These are phyloP conservation scores for Solen grandis DNA, from an alignment of 1,140 invertebrate genomes.

Conservation along the genomic window DNA sequence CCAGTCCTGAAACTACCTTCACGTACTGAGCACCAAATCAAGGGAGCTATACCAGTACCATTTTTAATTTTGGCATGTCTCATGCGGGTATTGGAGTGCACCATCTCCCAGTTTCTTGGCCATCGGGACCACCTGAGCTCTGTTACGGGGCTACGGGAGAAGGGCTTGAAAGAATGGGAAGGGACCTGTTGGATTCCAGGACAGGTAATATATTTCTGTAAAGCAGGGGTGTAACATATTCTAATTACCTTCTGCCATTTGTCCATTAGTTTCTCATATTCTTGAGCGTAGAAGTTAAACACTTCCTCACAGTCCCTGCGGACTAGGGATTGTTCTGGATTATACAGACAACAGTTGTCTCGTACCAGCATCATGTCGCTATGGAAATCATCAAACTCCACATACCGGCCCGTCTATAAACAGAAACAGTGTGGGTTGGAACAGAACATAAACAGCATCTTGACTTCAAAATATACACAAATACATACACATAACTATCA, in stretches of 20 bases:
- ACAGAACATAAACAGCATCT: too few species aligned
- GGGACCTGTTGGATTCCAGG: background rate
- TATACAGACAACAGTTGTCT: slow-evolving; percentile 79
- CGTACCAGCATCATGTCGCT: slow-evolving; percentile 78
- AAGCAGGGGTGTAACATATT: background rate
- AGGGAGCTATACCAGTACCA: background rate
- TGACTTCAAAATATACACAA: too few species aligned
- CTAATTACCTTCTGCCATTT: slow-evolving; percentile 71
- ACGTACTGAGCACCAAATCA: too few species aligned
- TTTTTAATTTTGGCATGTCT: background rate
- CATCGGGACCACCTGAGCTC: background rate
- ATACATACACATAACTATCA: too few species aligned
- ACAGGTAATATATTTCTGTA: background rate
- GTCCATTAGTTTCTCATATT: slow-evolving; percentile 76
- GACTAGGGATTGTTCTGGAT: slow-evolving; percentile 76
- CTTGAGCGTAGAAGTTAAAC: slow-evolving; percentile 76
- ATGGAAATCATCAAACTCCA: slow-evolving; percentile 77
- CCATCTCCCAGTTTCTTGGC: background rate
- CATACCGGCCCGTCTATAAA: slow-evolving; percentile 71
- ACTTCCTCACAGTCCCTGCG: slow-evolving; percentile 79
- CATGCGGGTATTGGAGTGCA: background rate
- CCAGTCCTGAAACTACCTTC: too few species aligned
- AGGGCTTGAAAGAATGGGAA: background rate
- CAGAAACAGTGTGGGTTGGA: background rate
- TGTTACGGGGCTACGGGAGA: background rate